phyloP scores from a whole-genome alignment of 2,888 invertebrate genomes.

The Meliscaeva auricollis region DNA sequence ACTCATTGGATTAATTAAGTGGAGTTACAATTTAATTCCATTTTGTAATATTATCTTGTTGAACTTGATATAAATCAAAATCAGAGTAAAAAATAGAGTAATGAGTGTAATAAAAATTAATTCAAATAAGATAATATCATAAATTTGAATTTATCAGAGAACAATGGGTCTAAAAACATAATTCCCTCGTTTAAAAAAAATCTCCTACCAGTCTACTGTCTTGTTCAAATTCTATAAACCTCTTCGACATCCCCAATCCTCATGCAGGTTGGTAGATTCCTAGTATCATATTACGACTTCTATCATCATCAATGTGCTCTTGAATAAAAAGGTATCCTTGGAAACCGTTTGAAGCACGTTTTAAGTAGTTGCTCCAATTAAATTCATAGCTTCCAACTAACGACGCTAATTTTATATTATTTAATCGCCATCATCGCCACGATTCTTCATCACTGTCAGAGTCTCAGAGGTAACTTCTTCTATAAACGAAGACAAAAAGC shows the following conservation, averaged over 20 bases:
- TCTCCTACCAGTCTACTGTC: background rate
- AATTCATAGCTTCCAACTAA: slow-evolving; percentile 72
- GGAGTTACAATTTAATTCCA: too few relatives aligned
- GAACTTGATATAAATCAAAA: too few relatives aligned
- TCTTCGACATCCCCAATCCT: background rate
- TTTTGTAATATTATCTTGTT: too few relatives aligned
- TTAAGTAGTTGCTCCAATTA: slow-evolving; percentile 67
- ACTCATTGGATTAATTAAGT: too few relatives aligned
- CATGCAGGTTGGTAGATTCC: background rate
- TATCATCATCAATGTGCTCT: slow-evolving; percentile 44
- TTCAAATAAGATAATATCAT: too few relatives aligned
- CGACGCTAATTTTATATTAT: slow-evolving; percentile 71
- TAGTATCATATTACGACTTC: slow-evolving; percentile 24
- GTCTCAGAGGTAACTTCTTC: background rate
- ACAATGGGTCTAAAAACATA: too few relatives aligned
- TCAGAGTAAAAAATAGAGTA: too few relatives aligned
- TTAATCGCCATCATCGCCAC: slow-evolving; percentile 54
- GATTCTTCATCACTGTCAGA: slow-evolving; percentile 9
- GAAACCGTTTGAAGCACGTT: slow-evolving; percentile 51
- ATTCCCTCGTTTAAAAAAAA: too few relatives aligned
- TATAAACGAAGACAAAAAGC: slow-evolving; percentile 43
- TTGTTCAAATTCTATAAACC: background rate
- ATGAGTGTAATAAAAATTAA: too few relatives aligned
- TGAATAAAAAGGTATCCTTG: slow-evolving; percentile 18
- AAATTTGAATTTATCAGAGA: too few relatives aligned